Evolutionary conservation across 1,140 invertebrate species (phyloP).

Genomic region (Cyclina sinensis): DNA sequence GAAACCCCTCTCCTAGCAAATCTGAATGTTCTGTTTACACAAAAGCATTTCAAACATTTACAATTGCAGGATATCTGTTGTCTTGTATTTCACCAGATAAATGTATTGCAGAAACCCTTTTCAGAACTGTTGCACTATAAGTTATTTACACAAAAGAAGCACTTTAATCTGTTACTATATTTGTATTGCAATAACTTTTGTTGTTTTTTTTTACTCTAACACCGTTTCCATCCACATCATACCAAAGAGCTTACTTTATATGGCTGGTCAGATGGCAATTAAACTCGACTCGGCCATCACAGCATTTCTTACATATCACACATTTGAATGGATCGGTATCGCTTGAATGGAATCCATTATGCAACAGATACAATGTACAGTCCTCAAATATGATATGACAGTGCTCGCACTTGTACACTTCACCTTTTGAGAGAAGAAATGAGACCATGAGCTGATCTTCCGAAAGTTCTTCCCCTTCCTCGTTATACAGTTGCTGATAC

Average conservation of each 20-base stretch:
- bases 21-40: too few relatives aligned
- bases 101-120: conserved; percentile 10
- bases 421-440: conserved; percentile 78
- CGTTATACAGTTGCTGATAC: conserved; percentile 70
- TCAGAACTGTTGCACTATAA: not conserved
- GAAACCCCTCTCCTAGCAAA: too few relatives aligned
- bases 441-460: conserved; percentile 77
- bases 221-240: too few relatives aligned
- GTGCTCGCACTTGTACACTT: conserved; percentile 83
- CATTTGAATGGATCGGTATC: conserved; percentile 83
- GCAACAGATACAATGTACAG: conserved; percentile 82
- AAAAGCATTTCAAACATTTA: not conserved
- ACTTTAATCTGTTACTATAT: not conserved
- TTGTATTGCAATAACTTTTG: not conserved
- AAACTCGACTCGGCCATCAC: conserved; percentile 84
- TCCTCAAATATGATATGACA: conserved; percentile 85
- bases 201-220: too few relatives aligned
- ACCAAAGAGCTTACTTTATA: conserved; percentile 82
- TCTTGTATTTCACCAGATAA: not conserved
- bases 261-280: conserved; percentile 85
- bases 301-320: conserved; percentile 81
- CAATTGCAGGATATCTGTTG: not conserved
- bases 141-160: conserved; percentile 6
- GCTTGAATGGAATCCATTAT: conserved; percentile 84
- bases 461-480: conserved; percentile 68